Evolutionary conservation across 1,140 invertebrate genomes (phyloP), one percentile per base, ranked within the genome.

Genomic region (Pomacea maculata): DNA sequence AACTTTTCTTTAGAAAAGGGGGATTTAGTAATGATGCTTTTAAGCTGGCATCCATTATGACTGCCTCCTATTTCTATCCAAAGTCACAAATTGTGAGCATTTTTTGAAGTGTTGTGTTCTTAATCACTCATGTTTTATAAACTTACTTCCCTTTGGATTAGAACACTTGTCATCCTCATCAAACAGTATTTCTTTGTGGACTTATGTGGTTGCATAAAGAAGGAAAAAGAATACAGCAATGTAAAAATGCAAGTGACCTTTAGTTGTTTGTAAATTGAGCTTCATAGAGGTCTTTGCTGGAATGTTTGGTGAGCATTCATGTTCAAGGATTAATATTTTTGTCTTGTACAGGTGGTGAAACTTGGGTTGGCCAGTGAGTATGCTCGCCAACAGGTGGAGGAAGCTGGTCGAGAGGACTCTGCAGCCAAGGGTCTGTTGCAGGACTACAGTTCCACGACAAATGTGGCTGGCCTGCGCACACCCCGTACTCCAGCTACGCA

Each of bases 331-430:
- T 70, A 21, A 70, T 21, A 14, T 29, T 70, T 25, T 12, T 45
- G 9, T 78, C 25, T 67, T 45, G 96, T 86, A 57, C 95, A 98
- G 93, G 98, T 99, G 15, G 97, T 99, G 1, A 99, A 99, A 92
- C 93, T 99, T 76, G 98, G 98, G 0, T 94, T 96, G 84, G 97
- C 97, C 14, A 98, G 96, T 87, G 97, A 99, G 92, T 95, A 96
- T 84, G 97, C 97, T 10, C 94, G 97, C 80, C 97, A 98, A 92
- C 95, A 96, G 21, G 97, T 96, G 1, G 95, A 95, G 63, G 97
- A 97, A 85, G 85, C 85, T 15, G 95, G 95, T 83, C 95, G 95
- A 63, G 93, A 94, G 65, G 94, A 94, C 83, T 89, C 89, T 8
- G 94, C 95, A 7, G 97, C 97, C 64, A 96, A 98, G 88, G 95